phyloP scores from a whole-genome alignment of 1,140 invertebrate genomes.

The Zaprionus ornatus region DNA sequence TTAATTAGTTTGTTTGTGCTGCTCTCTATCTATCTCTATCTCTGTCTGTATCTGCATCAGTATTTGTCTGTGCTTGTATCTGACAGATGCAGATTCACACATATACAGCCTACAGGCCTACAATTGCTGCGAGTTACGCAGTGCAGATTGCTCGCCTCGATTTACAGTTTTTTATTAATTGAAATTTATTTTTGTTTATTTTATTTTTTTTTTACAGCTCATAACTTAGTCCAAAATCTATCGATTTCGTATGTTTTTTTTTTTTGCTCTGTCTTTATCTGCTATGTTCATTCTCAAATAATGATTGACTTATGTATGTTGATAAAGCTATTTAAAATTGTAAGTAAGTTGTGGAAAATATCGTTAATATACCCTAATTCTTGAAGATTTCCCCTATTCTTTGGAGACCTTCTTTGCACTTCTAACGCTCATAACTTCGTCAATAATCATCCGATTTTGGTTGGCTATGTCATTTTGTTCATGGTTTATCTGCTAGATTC shows the following conservation, averaged over 20 bases:
- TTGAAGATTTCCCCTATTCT: no score
- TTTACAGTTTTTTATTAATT: conserved; percentile 63
- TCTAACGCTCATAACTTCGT: no score
- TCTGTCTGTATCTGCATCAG: conserved; percentile 4
- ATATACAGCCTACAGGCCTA: conserved; percentile 2
- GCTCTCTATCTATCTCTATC: not conserved
- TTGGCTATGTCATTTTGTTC: not conserved
- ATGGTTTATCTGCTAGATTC: not conserved
- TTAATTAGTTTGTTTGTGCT: conserved; percentile 41
- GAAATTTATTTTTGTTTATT: conserved; percentile 48
- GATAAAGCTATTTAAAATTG: no score
- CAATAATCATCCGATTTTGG: not conserved
- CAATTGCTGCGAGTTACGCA: conserved; percentile 24
- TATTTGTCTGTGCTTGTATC: conserved; percentile 20
- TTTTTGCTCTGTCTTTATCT: no score
- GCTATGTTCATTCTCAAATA: no score
- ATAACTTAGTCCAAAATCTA: no score
- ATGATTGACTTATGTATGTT: no score
- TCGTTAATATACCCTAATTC: no score
- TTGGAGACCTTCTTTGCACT: no score
- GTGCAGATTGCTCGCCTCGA: conserved; percentile 26
- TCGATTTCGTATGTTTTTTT: no score
- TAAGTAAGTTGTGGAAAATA: no score
- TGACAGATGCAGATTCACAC: conserved; percentile 24
- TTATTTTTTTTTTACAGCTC: not conserved